These are phyloP conservation scores for Notothenia rossii DNA, from an alignment of 2,113 vertebrate genomes.

Conservation along the genomic window DNA sequence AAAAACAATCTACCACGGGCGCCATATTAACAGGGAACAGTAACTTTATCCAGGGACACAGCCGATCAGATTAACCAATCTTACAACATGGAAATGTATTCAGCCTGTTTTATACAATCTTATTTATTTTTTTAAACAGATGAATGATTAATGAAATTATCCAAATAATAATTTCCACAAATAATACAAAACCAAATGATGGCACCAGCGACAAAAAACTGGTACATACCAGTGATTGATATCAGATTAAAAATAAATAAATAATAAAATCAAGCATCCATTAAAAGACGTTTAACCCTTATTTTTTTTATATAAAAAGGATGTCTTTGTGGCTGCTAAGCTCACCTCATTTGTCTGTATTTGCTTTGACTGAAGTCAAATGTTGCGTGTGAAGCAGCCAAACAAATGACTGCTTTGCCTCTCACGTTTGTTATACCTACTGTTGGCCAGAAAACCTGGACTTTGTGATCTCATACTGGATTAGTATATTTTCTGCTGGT, in stretches of 20 bases:
- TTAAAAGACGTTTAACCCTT: neutral
- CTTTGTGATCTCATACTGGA: slow-evolving; percentile 10
- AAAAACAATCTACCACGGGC: slow-evolving; percentile 69
- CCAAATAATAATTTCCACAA: too few species aligned
- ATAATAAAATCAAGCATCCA: too few species aligned
- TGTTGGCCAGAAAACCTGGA: neutral
- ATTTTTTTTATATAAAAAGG: neutral
- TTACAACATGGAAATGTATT: neutral
- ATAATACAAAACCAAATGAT: too few species aligned
- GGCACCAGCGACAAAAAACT: too few species aligned
- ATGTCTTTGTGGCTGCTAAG: neutral
- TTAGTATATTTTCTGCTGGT: slow-evolving; percentile 1
- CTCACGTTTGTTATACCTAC: neutral
- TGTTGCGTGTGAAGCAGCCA: slow-evolving; percentile 11
- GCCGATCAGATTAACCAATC: slow-evolving; percentile 28
- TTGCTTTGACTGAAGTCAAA: slow-evolving; percentile 42
- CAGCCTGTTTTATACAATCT: neutral
- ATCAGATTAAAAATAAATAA: too few species aligned
- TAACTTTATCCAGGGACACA: slow-evolving; percentile 39
- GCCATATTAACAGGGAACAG: slow-evolving; percentile 61
- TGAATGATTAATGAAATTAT: too few species aligned
- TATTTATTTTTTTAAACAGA: neutral
- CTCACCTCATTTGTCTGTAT: slow-evolving; percentile 54
- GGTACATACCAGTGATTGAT: too few species aligned
- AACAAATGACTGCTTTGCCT: slow-evolving; percentile 31